Conservation (phyloP, 2,888 invertebrate species). For the Eucera pruinosa region DNA sequence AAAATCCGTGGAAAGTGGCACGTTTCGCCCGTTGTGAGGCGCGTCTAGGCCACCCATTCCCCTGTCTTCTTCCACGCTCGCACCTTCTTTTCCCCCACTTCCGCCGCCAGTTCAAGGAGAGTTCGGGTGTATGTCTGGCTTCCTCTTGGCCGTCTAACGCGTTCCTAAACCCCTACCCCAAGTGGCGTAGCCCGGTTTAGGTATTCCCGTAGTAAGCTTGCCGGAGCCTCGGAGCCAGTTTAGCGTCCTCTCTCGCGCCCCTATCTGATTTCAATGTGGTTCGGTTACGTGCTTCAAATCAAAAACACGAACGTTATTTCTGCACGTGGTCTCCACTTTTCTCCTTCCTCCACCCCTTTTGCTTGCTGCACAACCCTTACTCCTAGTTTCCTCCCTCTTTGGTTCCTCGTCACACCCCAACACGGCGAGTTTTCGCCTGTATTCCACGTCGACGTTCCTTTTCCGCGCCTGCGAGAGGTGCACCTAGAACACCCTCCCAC, state of each 20-base stretch:
- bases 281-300: conserved; percentile 82
- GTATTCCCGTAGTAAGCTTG: conserved; percentile 76
- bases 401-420: conserved; percentile 25
- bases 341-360: conserved; percentile 28
- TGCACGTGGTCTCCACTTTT: conserved; percentile 77
- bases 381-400: neutral
- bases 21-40: conserved; percentile 67
- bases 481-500: conserved; percentile 20
- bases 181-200: conserved; percentile 64
- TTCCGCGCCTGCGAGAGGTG: conserved; percentile 43
- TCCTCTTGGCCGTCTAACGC: conserved; percentile 58
- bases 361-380: neutral
- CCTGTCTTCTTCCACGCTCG: conserved; percentile 45
- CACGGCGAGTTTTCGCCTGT: conserved; percentile 27
- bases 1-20: conserved; percentile 75
- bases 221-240: conserved; percentile 76
- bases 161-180: conserved; percentile 27
- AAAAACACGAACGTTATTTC: conserved; percentile 80
- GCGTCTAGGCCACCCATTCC: conserved; percentile 55
- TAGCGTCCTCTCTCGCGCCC: conserved; percentile 76
- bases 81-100: conserved; percentile 29
- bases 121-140: conserved; percentile 45
- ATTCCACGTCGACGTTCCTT: conserved; percentile 43
- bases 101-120: neutral
- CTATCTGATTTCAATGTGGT: conserved; percentile 83